Conservation (phyloP, 2,797 vertebrate genomes). For the Petrocephalus schoutedeni region DNA sequence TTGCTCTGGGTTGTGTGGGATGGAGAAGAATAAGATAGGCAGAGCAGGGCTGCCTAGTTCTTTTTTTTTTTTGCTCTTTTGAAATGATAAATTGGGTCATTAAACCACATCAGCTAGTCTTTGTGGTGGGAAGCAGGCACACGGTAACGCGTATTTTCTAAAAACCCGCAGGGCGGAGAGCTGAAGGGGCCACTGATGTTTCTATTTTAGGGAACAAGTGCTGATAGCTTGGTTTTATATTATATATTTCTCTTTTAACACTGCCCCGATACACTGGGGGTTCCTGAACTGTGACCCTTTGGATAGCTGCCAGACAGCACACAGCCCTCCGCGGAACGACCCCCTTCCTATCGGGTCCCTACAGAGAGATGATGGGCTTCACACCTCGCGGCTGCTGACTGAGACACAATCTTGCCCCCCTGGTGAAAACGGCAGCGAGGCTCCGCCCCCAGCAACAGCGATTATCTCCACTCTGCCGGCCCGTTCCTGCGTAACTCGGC, state of each 20-base stretch:
- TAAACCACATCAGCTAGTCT: neutral
- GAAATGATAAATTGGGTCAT: neutral
- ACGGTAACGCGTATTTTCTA: neutral
- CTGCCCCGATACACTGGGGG: neutral
- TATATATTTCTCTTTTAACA: neutral
- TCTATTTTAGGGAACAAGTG: neutral
- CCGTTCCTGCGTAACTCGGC: neutral
- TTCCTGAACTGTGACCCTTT: neutral
- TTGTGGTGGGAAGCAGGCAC: neutral
- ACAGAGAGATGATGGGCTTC: neutral
- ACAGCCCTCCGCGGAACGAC: neutral
- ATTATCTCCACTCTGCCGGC: constrained; percentile 11
- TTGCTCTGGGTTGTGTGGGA: neutral
- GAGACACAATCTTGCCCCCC: neutral
- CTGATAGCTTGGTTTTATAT: neutral
- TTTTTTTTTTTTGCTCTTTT: neutral
- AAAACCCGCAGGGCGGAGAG: neutral
- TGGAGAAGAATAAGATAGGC: neutral
- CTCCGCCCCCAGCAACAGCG: neutral
- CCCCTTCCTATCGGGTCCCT: neutral
- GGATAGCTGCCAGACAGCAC: neutral
- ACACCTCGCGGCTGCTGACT: neutral
- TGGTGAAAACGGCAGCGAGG: neutral
- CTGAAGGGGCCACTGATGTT: neutral
- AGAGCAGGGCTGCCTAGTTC: neutral